A percentile compares a stretch with the other conserved stretches of the same genome.
phyloP scores from a whole-genome alignment of 2,888 invertebrate genomes.

The Acronicta psi region DNA sequence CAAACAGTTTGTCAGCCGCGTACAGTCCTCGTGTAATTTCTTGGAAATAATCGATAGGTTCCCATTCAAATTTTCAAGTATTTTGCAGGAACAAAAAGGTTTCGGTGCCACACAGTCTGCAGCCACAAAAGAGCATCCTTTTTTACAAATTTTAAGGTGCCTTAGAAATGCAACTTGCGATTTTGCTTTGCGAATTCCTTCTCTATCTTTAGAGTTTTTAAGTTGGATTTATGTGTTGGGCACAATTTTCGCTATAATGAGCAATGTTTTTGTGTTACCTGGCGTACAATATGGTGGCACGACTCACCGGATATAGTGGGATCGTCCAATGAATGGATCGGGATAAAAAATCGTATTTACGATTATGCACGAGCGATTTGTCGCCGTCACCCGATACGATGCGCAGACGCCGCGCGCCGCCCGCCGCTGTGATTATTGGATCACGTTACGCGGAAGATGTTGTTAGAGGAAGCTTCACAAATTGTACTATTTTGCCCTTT shows the following conservation, averaged over 20 bases:
- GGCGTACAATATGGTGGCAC: conserved; percentile 78
- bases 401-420: conserved; percentile 69
- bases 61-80: conserved; percentile 71
- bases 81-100: conserved; percentile 81
- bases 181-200: conserved; percentile 60
- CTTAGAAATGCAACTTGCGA: conserved; percentile 80
- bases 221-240: conserved; percentile 59
- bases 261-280: conserved; percentile 78
- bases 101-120: conserved; percentile 87
- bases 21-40: conserved; percentile 69
- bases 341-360: conserved; percentile 83
- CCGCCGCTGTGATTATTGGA: conserved; percentile 77
- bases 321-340: conserved; percentile 73
- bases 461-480: conserved; percentile 62
- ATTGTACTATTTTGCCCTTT: conserved; percentile 52
- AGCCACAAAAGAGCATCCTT: conserved; percentile 81
- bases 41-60: conserved; percentile 75
- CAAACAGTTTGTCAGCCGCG: conserved; percentile 48
- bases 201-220: conserved; percentile 60
- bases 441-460: conserved; percentile 77
- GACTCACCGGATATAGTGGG: conserved; percentile 82
- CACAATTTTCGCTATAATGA: conserved; percentile 71
- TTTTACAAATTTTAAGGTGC: conserved; percentile 77
- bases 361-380: conserved; percentile 87
- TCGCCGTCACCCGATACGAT: conserved; percentile 82